Percentiles rank a stretch among this genome's conserved stretches.
These are phyloP conservation scores for Platysternon megacephalum DNA, from an alignment of 2,113 vertebrate species.

Conservation along the genomic window DNA sequence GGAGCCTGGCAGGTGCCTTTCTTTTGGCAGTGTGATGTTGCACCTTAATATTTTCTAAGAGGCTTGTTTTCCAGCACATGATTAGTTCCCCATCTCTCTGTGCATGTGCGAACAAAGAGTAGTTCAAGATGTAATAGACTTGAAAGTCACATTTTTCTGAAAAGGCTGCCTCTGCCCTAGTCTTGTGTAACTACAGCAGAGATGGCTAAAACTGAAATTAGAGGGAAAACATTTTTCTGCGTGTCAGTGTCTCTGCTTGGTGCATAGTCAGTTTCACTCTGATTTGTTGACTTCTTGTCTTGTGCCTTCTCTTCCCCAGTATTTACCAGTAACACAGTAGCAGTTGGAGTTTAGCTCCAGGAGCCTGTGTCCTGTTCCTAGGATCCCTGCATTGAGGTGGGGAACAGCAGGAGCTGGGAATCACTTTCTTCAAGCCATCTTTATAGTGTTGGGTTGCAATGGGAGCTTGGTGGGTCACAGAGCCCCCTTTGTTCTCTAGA, in stretches of 20 bases:
- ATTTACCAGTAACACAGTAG: background rate
- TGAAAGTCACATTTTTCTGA: background rate
- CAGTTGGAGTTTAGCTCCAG: fast-evolving
- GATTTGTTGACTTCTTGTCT: background rate
- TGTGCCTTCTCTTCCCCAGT: background rate
- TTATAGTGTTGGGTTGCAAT: background rate
- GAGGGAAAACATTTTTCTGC: background rate
- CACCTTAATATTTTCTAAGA: fast-evolving
- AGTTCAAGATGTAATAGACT: fast-evolving
- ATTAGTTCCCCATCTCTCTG: fast-evolving
- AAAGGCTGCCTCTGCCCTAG: background rate
- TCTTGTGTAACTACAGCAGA: fast-evolving
- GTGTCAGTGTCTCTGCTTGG: background rate
- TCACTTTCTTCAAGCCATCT: background rate
- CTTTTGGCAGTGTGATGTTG: fast-evolving
- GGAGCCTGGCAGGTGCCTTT: background rate
- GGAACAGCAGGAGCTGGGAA: background rate
- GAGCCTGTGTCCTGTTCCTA: background rate
- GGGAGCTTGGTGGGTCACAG: background rate
- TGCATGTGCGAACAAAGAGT: background rate
- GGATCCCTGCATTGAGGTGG: background rate
- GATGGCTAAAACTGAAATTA: fast-evolving
- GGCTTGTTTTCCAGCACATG: fast-evolving
- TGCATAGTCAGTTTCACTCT: background rate
- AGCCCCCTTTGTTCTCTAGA: background rate